Evolutionary conservation across 2,113 vertebrate genomes (phyloP).

Genomic region (Semicossyphus pulcher): DNA sequence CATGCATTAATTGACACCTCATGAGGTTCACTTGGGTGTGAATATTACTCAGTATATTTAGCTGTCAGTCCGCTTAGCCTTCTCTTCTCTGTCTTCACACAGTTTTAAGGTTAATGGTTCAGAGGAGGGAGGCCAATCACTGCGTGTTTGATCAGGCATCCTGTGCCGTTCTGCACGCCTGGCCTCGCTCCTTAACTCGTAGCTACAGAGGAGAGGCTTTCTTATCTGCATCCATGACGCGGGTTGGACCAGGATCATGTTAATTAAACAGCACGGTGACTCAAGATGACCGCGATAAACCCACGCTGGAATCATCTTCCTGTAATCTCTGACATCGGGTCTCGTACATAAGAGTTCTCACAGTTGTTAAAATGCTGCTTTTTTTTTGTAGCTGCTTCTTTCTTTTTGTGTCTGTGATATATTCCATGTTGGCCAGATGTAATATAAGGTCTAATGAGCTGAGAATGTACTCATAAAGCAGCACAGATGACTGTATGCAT

Average conservation of each 20-base stretch:
- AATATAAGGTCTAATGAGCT: background rate
- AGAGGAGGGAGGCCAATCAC: constrained; percentile 40
- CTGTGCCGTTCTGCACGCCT: constrained; percentile 35
- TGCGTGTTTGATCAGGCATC: constrained; percentile 53
- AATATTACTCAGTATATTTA: constrained; percentile 27
- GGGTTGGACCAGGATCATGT: constrained; percentile 14
- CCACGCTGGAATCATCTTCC: constrained; percentile 4
- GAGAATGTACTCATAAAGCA: background rate
- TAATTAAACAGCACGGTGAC: constrained; percentile 48
- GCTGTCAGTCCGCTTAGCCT: background rate
- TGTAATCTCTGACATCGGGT: constrained; percentile 7
- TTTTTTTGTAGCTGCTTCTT: background rate
- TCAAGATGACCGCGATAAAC: constrained; percentile 5
- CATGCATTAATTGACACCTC: constrained; percentile 6
- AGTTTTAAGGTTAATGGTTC: constrained; percentile 62
- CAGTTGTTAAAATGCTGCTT: background rate
- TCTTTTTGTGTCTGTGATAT: background rate
- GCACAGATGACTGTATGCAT: constrained; percentile 52
- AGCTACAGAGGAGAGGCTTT: constrained; percentile 29
- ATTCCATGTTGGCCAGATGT: background rate
- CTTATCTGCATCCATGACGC: constrained; percentile 32
- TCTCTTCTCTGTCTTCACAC: background rate
- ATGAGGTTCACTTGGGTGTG: background rate
- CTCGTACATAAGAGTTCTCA: background rate
- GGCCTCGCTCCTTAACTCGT: constrained; percentile 43